phyloP scores from a whole-genome alignment of 2,113 vertebrate species.

The Lophotis ruficrista region DNA sequence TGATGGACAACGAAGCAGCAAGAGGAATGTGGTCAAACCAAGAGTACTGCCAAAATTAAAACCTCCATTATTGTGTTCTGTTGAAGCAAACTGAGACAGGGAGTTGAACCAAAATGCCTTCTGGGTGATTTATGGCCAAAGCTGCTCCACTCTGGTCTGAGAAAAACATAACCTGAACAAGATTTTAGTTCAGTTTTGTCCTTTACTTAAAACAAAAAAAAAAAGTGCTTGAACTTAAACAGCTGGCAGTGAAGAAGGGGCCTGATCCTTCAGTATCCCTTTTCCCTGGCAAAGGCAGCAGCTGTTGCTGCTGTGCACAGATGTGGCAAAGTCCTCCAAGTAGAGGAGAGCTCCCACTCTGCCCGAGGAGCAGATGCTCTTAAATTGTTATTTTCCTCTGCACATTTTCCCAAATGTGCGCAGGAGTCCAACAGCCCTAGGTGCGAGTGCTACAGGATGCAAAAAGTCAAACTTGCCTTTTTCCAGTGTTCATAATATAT shows the following conservation, averaged over 20 bases:
- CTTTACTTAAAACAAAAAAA: neutral
- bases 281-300: neutral
- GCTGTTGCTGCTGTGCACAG: neutral
- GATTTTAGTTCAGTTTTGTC: neutral
- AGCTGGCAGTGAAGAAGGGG: neutral
- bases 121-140: neutral
- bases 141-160: neutral
- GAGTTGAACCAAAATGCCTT: neutral
- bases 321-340: neutral
- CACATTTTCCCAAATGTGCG: neutral
- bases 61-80: neutral
- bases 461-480: neutral
- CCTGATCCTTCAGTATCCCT: neutral
- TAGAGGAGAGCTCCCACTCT: neutral
- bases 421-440: neutral
- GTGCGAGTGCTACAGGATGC: neutral
- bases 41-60: neutral
- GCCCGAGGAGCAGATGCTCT: conserved; percentile 3
- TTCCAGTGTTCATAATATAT: neutral
- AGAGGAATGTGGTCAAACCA: neutral
- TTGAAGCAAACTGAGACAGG: neutral
- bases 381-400: neutral
- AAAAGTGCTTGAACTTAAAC: neutral
- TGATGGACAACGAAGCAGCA: neutral
- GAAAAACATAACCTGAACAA: neutral